A percentile compares a stretch with the other conserved stretches of the same genome.
These are phyloP conservation scores for Bubo scandiacus DNA, from an alignment of 2,113 vertebrate genomes.

Conservation along the genomic window DNA sequence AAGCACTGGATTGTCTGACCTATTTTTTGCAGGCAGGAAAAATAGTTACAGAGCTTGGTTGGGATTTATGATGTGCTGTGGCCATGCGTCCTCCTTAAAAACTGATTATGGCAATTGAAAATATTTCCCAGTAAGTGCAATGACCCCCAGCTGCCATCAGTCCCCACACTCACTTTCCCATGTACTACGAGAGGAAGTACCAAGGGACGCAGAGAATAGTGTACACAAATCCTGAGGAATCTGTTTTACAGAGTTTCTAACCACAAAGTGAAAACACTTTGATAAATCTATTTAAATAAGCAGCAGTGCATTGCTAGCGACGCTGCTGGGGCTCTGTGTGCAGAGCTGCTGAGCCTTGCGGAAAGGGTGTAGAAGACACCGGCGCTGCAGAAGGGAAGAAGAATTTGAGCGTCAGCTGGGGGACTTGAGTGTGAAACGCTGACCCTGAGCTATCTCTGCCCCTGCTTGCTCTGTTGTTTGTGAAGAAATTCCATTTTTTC, in stretches of 20 bases:
- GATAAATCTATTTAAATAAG: neutral
- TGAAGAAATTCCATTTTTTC: neutral
- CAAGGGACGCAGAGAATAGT: too few relatives aligned
- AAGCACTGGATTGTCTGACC: neutral
- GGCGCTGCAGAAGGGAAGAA: neutral
- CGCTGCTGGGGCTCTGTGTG: neutral
- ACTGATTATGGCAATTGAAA: neutral
- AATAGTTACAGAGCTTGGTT: neutral
- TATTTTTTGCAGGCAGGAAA: neutral
- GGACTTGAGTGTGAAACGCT: neutral
- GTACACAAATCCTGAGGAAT: too few relatives aligned
- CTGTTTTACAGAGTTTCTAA: too few relatives aligned
- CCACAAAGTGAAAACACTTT: neutral
- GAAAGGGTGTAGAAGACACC: fast-evolving
- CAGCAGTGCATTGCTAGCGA: neutral
- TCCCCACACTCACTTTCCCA: neutral
- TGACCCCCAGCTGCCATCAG: neutral
- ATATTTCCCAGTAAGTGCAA: neutral
- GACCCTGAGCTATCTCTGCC: neutral
- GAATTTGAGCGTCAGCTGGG: neutral
- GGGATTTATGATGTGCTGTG: neutral
- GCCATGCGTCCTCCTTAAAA: neutral
- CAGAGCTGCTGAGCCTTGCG: neutral
- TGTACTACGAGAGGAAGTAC: neutral
- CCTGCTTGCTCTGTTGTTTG: too few relatives aligned